Evolutionary conservation across 2,113 vertebrate species (phyloP), one percentile per base, ranked within the genome.

Genomic region (Siniperca knerii): DNA sequence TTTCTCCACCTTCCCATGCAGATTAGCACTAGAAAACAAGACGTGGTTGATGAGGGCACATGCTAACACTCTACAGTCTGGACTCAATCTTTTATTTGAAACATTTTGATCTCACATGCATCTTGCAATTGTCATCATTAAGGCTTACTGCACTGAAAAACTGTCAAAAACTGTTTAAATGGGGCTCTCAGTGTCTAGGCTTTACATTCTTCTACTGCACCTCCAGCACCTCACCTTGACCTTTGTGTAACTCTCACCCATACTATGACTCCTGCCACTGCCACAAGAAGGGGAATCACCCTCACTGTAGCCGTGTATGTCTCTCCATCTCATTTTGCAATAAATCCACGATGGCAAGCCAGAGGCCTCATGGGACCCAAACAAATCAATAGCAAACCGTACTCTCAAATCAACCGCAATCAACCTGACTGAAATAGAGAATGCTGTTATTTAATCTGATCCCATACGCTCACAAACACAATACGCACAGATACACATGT

Each of bases 341-440:
- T 89, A 87, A 88, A 86, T 91, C 88, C 79, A 74, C 20, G 33
- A 74, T 70, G 77, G 8, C 72, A 78, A 78, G 74, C 85, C 44
- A 0, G n/a, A 76, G 42, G 87, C 82, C 87, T 81, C 68, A 37
- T 3, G 52, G 90, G 92, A 92, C 87, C 75, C 89, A 93, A 93
- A 93, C 85, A 91, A 94, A 95, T 96, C 95, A 90, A 95, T 94
- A 91, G 67, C 83, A 90, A 88, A 88, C 86, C 85, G 44, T 68
- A 82, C 85, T 87, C 91, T 89, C 90, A 83, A 90, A 92, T 94
- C 83, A 91, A 83, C 82, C 15, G 46, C 88, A 89, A 92, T 93
- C 84, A 91, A 90, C 73, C 75, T 58, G 48, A 81, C 67, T 86
- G 77, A 92, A 84, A 89, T 35, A 29, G 85, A 89, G 40, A 86